A percentile compares a stretch with the other conserved stretches of the same genome.
Evolutionary conservation across 2,113 vertebrate species (phyloP).

Genomic region (Aegypius monachus): DNA sequence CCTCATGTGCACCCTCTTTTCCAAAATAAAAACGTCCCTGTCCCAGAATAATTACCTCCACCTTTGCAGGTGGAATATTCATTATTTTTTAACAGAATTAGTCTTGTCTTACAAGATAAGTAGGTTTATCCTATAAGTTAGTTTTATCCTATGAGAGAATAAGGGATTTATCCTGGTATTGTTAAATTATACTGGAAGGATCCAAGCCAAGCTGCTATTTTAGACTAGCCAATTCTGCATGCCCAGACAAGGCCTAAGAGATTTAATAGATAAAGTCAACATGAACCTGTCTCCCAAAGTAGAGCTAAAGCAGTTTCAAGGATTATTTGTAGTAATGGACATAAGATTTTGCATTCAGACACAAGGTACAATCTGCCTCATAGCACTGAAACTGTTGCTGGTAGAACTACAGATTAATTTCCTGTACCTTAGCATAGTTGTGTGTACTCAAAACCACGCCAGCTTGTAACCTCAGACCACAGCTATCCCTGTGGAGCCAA

Average conservation of each 20-base stretch:
- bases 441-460: not conserved
- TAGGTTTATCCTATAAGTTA: not conserved
- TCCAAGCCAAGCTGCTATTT: not conserved
- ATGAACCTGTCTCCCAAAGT: not conserved
- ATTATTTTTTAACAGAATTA: not conserved
- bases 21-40: not conserved
- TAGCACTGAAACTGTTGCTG: not conserved
- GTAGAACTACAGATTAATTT: not conserved
- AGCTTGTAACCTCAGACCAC: not conserved
- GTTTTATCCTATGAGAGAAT: not conserved
- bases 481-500: slow-evolving; percentile 12
- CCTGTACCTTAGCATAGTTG: not conserved
- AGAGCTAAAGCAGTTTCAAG: not conserved
- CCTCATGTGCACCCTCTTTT: not conserved
- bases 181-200: not conserved
- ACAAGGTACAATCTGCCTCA: not conserved
- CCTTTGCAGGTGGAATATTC: not conserved
- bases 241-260: not conserved
- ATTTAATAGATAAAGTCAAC: not conserved
- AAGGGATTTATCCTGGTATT: not conserved
- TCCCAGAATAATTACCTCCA: not conserved
- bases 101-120: not conserved
- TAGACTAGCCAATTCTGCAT: not conserved
- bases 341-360: not conserved
- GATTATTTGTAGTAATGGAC: not conserved